These are phyloP conservation scores for Eriosoma lanigerum DNA, from an alignment of 1,140 invertebrate genomes.

Conservation along the genomic window DNA sequence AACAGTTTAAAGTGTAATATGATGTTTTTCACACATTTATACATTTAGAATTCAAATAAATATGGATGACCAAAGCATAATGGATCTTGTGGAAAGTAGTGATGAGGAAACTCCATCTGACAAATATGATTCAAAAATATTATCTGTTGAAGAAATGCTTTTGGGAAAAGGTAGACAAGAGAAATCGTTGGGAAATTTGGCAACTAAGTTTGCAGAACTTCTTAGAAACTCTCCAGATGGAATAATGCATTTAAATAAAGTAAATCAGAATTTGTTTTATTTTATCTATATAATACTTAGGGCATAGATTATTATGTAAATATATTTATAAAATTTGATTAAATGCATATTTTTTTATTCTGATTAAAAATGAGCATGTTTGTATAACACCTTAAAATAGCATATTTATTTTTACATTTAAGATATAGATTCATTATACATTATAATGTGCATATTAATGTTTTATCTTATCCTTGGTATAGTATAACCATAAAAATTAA, in stretches of 20 bases:
- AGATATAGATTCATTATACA: too few relatives aligned
- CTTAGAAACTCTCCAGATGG: constrained; percentile 86
- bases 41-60: neutral
- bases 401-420: too few relatives aligned
- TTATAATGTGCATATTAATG: too few relatives aligned
- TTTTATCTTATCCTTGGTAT: too few relatives aligned
- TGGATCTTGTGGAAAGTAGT: constrained; percentile 23
- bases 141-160: constrained; percentile 42
- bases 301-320: too few relatives aligned
- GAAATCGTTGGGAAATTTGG: constrained; percentile 88
- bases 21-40: neutral
- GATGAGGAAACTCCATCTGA: neutral
- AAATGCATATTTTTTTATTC: too few relatives aligned
- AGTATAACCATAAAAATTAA: too few relatives aligned
- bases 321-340: too few relatives aligned
- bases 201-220: constrained; percentile 88
- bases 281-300: too few relatives aligned
- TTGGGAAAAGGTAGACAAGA: constrained; percentile 65
- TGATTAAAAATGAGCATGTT: too few relatives aligned
- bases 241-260: constrained; percentile 77
- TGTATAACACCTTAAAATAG: too few relatives aligned
- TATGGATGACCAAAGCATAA: constrained; percentile 6
- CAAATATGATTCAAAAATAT: neutral
- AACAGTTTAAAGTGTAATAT: too few relatives aligned
- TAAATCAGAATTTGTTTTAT: neutral